Conservation (phyloP, 2,888 invertebrate species). For the Petrolisthes manimaculis region DNA sequence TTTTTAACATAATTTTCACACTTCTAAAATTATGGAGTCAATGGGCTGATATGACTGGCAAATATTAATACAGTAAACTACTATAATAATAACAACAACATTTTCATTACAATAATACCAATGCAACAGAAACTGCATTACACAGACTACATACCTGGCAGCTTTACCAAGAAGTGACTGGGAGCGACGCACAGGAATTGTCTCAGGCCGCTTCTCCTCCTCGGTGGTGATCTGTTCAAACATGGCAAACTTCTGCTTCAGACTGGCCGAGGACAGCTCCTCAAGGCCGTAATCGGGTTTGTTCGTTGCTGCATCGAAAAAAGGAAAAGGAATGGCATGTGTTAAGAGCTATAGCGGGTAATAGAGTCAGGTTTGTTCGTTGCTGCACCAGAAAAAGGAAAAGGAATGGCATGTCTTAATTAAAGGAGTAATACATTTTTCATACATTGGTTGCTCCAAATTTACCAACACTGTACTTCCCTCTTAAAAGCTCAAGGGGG, state of each 20-base stretch:
- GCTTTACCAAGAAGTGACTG: conserved; percentile 84
- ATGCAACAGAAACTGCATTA: not conserved
- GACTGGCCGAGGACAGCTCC: conserved; percentile 84
- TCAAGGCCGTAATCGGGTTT: conserved; percentile 88
- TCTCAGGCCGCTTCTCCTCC: conserved; percentile 73
- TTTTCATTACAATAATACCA: not conserved
- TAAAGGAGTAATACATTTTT: too few relatives aligned
- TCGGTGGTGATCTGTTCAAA: conserved; percentile 78
- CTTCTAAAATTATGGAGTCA: too few relatives aligned
- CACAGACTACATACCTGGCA: conserved; percentile 77
- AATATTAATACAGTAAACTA: not conserved
- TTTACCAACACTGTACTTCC: too few relatives aligned
- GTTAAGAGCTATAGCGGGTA: not conserved
- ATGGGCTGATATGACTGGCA: too few relatives aligned
- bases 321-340: conserved; percentile 43
- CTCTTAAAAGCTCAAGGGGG: too few relatives aligned
- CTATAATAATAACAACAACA: not conserved
- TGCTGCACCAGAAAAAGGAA: too few relatives aligned
- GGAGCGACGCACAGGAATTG: conserved; percentile 77
- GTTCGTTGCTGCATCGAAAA: conserved; percentile 78
- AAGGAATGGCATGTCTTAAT: too few relatives aligned
- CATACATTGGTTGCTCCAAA: too few relatives aligned
- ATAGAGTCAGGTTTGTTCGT: too few relatives aligned
- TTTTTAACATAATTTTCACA: not conserved
- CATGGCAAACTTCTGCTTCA: conserved; percentile 86